These are phyloP conservation scores for Sinocyclocheilus anshuiensis DNA, from an alignment of 2,113 vertebrate genomes.

Conservation along the genomic window DNA sequence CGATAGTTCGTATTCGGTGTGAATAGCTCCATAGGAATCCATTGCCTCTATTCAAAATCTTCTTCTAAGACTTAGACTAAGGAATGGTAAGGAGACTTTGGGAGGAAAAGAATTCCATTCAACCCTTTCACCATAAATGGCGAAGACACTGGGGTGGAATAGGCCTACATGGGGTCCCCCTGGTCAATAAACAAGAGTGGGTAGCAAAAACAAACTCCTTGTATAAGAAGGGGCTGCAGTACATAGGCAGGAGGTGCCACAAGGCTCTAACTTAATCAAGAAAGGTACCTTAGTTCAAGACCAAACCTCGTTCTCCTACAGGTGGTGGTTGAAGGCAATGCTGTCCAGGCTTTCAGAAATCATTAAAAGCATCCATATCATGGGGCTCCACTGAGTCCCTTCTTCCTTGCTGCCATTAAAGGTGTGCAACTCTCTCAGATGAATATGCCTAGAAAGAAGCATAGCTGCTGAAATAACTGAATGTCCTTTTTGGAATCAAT, in stretches of 20 bases:
- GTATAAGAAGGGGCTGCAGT: neutral
- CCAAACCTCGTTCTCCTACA: neutral
- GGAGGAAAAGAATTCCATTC: neutral
- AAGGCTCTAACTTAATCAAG: neutral
- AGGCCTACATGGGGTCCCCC: neutral
- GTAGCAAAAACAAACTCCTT: neutral
- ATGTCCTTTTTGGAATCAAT: neutral
- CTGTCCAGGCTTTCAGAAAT: neutral
- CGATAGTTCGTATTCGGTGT: neutral
- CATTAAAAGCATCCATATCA: neutral
- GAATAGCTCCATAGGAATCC: neutral
- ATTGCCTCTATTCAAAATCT: conserved; percentile 3
- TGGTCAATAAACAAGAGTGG: neutral
- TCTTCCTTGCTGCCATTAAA: neutral
- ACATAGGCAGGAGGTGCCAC: neutral
- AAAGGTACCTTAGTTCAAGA: neutral
- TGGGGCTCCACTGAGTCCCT: neutral
- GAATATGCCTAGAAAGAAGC: neutral
- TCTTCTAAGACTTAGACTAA: neutral
- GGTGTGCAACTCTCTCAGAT: neutral
- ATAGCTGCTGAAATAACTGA: neutral
- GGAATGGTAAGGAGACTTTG: neutral
- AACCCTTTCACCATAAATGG: neutral
- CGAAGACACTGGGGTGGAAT: neutral
- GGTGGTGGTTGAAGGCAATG: neutral